Base-by-base conservation (phyloP, 1,140 invertebrate genomes). In the Aphelenchoides avenae region DNA sequence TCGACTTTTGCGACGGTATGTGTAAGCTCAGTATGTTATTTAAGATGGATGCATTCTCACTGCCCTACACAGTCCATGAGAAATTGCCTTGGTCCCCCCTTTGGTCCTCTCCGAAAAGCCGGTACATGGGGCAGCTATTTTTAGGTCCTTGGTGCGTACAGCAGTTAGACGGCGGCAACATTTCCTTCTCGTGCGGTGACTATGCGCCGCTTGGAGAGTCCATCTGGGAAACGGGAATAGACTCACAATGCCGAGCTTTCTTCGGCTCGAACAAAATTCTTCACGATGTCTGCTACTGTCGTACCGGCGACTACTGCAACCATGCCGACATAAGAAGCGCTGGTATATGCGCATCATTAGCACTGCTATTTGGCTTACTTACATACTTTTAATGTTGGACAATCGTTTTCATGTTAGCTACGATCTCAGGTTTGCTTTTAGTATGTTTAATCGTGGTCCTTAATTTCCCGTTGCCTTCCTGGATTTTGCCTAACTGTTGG, bases 241-340 rank as follows among this genome's bases (percentile, higher is more conserved):
- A 46, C 3, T 46, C 43, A 18, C 48, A 51, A 51, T 51, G 48
- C 40, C 40, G 41, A 37, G 48, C 48, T 15, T 52, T 18, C 3
- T 51, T 43, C 30, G 48, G 41, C 7, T 22, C 22, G 5, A 15
- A 51, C 31, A 46, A 46, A 13, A 29, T 48, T 37, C 20, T 15
- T 5, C 48, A 51, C 30, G 48, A 31, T 3, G 31, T 42, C 24
- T 51, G 48, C 40, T 51, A 51, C 31, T 51, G 48, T 15, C 48
- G 48, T 18, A 42, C 22, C n/a, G 26, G n/a, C 20, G 40, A 51
- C 15, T 51, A 43, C 26, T 51, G 48, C 48, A 51, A 51, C 51
- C 7, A 5, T 5, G 48, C 48, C n/a, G 20, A 11, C 29, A 26
- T 15, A 44, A 44, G 29, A 15, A 11, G n/a, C 42, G 11, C 42